Evolutionary conservation across 2,888 invertebrate genomes (phyloP).

Genomic region (Cantharis rufa): DNA sequence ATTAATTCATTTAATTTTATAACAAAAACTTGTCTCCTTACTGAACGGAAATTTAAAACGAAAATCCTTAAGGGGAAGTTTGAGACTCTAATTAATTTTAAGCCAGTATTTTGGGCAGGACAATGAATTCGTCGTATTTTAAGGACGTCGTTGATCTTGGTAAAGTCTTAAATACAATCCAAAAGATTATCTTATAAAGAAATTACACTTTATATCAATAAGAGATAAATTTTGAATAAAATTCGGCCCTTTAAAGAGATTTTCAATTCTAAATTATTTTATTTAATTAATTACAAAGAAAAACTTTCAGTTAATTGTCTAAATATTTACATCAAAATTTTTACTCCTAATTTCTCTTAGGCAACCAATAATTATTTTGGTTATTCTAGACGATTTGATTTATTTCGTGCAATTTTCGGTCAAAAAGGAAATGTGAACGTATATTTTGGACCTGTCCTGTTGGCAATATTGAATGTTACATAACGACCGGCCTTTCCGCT

Average conservation of each 20-base stretch:
- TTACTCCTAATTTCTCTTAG: not conserved
- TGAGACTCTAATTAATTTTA: constrained; percentile 17
- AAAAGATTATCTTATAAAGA: not conserved
- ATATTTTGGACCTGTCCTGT: constrained; percentile 24
- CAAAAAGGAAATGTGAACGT: constrained; percentile 24
- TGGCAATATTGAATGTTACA: constrained; percentile 31
- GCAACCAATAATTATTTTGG: constrained; percentile 9
- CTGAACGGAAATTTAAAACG: constrained; percentile 20
- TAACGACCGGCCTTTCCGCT: constrained; percentile 27
- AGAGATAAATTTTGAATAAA: not conserved
- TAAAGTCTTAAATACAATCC: not conserved
- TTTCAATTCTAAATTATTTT: not conserved
- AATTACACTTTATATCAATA: not conserved
- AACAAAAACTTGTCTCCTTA: constrained; percentile 21
- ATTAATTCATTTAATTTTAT: constrained; percentile 25
- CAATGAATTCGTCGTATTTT: constrained; percentile 11
- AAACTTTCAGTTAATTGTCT: not conserved
- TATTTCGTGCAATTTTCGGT: constrained; percentile 24
- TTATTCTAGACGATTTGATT: constrained; percentile 26
- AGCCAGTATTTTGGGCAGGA: constrained; percentile 9
- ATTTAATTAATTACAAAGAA: not conserved
- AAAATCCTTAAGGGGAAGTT: constrained; percentile 13
- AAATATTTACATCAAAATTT: not conserved
- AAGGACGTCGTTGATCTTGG: constrained; percentile 15
- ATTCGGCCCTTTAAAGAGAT: not conserved